Conservation (phyloP, 2,797 vertebrate genomes). For the Naso thynnoides region DNA sequence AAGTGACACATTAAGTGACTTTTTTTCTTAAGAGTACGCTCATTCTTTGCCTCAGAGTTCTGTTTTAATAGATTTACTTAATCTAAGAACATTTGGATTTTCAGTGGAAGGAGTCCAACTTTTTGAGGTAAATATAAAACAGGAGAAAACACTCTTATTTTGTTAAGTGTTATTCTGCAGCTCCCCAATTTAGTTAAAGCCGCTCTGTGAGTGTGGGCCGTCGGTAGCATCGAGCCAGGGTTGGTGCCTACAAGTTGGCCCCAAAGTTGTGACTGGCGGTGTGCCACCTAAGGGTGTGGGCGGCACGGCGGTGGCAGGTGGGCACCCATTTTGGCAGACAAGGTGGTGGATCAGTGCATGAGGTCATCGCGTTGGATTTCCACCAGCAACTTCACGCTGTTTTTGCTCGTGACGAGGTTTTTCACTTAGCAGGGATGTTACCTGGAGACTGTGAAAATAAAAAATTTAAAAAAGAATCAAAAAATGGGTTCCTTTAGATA, state of each 20-base stretch:
- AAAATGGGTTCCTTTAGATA: not conserved
- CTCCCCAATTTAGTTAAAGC: not conserved
- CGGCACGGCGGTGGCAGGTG: conserved; percentile 33
- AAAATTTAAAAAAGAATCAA: not conserved
- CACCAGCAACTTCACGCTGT: conserved; percentile 48
- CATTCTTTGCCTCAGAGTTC: not conserved
- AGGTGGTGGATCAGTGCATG: conserved; percentile 23
- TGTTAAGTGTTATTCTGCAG: not conserved
- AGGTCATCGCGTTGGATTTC: conserved; percentile 49
- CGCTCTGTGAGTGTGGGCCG: conserved; percentile 22
- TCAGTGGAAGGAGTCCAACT: not conserved
- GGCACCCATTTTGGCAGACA: conserved; percentile 38
- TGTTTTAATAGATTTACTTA: not conserved
- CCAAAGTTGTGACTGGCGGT: conserved; percentile 48
- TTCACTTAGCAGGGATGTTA: conserved; percentile 9
- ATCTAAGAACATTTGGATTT: not conserved
- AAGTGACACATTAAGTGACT: not conserved
- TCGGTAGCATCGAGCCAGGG: conserved; percentile 1
- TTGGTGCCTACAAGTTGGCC: conserved; percentile 42
- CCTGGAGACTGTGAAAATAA: not conserved
- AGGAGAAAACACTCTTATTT: not conserved
- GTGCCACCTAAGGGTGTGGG: conserved; percentile 51
- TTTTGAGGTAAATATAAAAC: not conserved
- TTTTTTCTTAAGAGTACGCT: not conserved
- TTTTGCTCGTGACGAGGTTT: not conserved